Base-by-base conservation (phyloP, 1,140 invertebrate species). In the Phthorimaea operculella region DNA sequence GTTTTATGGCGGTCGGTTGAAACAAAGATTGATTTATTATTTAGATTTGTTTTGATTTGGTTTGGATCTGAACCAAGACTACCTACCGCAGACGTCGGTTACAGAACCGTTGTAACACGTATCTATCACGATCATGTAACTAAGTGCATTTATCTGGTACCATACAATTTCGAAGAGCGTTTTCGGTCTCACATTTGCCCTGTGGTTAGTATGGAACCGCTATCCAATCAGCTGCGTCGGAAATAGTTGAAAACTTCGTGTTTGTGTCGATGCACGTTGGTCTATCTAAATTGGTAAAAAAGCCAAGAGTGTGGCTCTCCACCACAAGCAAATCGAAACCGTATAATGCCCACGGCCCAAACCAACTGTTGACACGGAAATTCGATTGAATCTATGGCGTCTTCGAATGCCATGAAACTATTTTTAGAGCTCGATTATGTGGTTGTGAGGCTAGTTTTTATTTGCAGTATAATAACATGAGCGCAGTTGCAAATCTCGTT, bases 201-300 rank as follows among this genome's bases (percentile, higher is more conserved):
- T 72, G 71, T 70, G 66, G 59, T 70, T 62, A 54, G 53, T 50
- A 44, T 54, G 21, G 44, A 70, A 72, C 79, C 74, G 76, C 66
- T 79, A 79, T 71, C 60, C 74, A 76, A 82, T 77, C 69, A 70
- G 54, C 61, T 67, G 21, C 21, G 2, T 4, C 21, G 21, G 21
- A 28, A 28, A 28, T 28, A 28, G 59, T 68, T 66, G 64, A 68
- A 73, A 72, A 62, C 59, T 65, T 63, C 62, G 64, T 58, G 58
- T 63, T 52, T 61, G 59, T 57, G 62, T 64, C 55, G 53, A 75
- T 74, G 72, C 74, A 78, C 74, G 79, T 79, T 63, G 74, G 63
- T 64, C 60, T 51, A 52, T 64, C 68, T 57, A 77, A 76, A 72
- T 79, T 79, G 63, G 67, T 68, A 59, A 70, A 72, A 58, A 65